Base-by-base conservation (phyloP, 2,888 invertebrate species). In the Polyommatus icarus region DNA sequence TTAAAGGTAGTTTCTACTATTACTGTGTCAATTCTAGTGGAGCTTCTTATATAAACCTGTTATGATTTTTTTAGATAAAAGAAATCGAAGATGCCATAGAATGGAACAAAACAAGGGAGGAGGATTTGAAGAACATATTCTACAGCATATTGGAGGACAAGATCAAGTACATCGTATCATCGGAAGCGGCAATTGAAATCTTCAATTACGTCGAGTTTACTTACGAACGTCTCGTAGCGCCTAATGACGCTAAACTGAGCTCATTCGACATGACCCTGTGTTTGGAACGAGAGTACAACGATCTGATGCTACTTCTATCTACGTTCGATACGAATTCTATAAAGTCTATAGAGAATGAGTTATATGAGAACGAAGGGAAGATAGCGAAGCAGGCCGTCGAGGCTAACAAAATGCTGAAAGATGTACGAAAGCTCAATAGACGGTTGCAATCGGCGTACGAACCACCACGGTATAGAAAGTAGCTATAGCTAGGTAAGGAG, bases 141-240 rank as follows among this genome's bases (percentile, higher is more conserved):
- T 91, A 86, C 78, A 89, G 83, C 79, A 89, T 94, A 80, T 84
- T 94, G 77, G 84, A 88, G 80, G 85, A 88, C 10, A 91, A 92
- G 82, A 95, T 96, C 79, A 93, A 92, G 67, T 88, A 94, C 36
- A 87, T 96, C 50, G 87, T 96, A 1, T 94, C 95, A 76, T 95
- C 96, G 4, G 94, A 95, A 78, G 92, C 93, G n/a, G 93, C 95
- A 7, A 87, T 96, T 73, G 94, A 95, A 84, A 88, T 96, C 79
- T 94, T 94, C 79, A 95, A 95, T 54, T 96, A 95, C 82, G 94
- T 96, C 3, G 96, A 96, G 86, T 96, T 96, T 84, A 92, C 96
- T 0, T 96, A 96, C 84, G 96, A 96, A 85, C 91, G 94, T 57
- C 89, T 96, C 32, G 92, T 96, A 57, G 95, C 95, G 0, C 91